Base-by-base conservation (phyloP, 2,113 vertebrate species). In the Eulacestoma nigropectus region DNA sequence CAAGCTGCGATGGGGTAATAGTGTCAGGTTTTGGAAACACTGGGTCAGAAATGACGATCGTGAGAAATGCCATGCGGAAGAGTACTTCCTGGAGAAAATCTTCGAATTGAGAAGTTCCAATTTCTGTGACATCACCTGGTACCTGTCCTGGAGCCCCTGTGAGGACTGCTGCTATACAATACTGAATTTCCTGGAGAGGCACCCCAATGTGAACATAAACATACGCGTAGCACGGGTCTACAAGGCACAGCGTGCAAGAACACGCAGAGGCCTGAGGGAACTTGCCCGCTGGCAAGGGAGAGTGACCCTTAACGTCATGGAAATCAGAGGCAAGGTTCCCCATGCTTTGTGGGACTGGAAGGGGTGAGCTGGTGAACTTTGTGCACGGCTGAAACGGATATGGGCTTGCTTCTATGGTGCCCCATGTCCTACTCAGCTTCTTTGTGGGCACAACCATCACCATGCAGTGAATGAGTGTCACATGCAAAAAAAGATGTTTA, bases 231-330 rank as follows among this genome's bases (percentile, higher is more conserved):
- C 87, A 22, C n/a, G 84, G 13, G 7, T 93, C 64, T 76, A 75
- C 59, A 2, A 0, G 2, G 1, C 0, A 9, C 0, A 16, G 4
- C 0, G 0, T 2, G 0, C 3, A 12, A 0, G 0, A 2, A 37
- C 0, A 13, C 0, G 4, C 9, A 3, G 1, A 3, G 59, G 11
- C 33, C 77, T 97, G 74, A 33, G 7, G 65, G 4, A 44, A 0
- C 92, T 95, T 22, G 0, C 0, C 4, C 12, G 0, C 4, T 3
- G 1, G 1, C n/a, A n/a, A n/a, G n/a, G 0, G 0, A 0, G 3
- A 32, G 76, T 75, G 37, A 50, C 0, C 3, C 39, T 91, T 17
- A 0, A 0, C 4, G 42, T 67, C 74, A 93, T 93, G 95, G 0
- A 55, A 6, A 29, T 0, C 0, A 0, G 10, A 95, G 91, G 91